These are phyloP conservation scores for Lordiphosa mommai DNA, from an alignment of 1,140 invertebrate species.

Conservation along the genomic window DNA sequence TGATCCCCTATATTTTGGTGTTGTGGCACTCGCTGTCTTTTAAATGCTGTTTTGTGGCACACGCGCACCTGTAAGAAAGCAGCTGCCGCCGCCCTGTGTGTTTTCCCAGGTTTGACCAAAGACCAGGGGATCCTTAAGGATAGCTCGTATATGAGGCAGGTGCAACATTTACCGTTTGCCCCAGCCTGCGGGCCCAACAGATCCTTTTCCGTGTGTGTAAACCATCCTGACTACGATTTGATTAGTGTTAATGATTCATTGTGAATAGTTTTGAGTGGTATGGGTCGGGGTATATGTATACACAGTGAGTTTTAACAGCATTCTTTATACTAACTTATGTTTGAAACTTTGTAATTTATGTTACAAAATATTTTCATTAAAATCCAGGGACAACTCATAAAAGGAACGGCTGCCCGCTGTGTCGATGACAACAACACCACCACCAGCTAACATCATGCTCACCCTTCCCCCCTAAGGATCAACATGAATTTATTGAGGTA, in stretches of 20 bases:
- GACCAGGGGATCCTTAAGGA: slow-evolving; percentile 21
- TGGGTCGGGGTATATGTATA: too few relatives aligned
- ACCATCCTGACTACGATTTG: not conserved
- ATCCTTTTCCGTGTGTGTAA: not conserved
- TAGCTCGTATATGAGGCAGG: slow-evolving; percentile 30
- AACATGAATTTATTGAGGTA: slow-evolving; percentile 37
- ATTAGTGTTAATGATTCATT: not conserved
- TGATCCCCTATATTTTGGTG: not conserved
- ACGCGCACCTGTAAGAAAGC: slow-evolving; percentile 56
- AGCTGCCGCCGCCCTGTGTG: slow-evolving; percentile 42
- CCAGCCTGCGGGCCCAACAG: slow-evolving; percentile 28
- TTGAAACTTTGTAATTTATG: slow-evolving; percentile 58
- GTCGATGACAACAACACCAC: slow-evolving; percentile 41
- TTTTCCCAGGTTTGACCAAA: slow-evolving; percentile 39
- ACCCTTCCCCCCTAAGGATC: not conserved
- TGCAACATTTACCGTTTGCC: slow-evolving; percentile 68
- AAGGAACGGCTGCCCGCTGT: slow-evolving; percentile 24
- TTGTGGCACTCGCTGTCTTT: slow-evolving; percentile 31
- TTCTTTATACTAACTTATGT: not conserved
- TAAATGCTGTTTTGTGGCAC: slow-evolving; percentile 1
- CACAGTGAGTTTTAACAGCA: too few relatives aligned
- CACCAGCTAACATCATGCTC: not conserved
- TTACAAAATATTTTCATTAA: slow-evolving; percentile 64
- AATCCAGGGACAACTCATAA: slow-evolving; percentile 7
- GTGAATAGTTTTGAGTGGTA: too few relatives aligned